A percentile compares a stretch with the other conserved stretches of the same genome.
These are phyloP conservation scores for Eunapius fragilis DNA, from an alignment of 37 sponge, comb jelly and placozoan genomes.

Conservation along the genomic window DNA sequence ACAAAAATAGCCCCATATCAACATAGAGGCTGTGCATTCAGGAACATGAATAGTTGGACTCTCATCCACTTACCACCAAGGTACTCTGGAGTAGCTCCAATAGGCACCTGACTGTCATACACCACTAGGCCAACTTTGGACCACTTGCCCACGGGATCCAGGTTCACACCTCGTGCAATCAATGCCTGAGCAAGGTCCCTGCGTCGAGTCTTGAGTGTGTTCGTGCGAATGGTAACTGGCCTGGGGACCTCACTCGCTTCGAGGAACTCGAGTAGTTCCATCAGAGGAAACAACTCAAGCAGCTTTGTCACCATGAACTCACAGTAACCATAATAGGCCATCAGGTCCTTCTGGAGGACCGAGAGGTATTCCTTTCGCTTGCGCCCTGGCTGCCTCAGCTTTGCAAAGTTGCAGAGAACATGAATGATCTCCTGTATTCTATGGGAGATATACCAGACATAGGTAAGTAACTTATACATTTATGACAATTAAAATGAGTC, in stretches of 20 bases:
- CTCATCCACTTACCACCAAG: constrained; percentile 51
- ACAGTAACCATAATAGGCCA: constrained; percentile 92
- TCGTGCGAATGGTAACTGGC: constrained; percentile 96
- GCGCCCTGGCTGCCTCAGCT: constrained; percentile 75
- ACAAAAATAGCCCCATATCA: no score
- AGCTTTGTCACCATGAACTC: constrained; percentile 84
- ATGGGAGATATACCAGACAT: no score
- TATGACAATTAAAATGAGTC: no score
- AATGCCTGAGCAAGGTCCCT: constrained; percentile 95
- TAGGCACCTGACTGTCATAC: constrained; percentile 94
- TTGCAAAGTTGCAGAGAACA: constrained; percentile 86
- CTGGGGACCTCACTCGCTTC: constrained; percentile 94
- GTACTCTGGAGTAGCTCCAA: constrained; percentile 99
- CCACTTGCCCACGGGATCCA: constrained; percentile 98
- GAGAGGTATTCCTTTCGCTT: constrained; percentile 70
- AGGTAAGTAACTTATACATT: no score
- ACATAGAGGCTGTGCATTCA: no score
- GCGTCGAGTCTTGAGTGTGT: constrained; percentile 91
- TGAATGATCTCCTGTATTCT: constrained; percentile 73
- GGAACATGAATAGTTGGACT: no score
- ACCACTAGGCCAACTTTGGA: constrained; percentile 97
- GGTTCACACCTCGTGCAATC: constrained; percentile 94
- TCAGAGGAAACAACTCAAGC: constrained; percentile 72
- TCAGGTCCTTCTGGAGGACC: constrained; percentile 74
- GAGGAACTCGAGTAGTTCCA: constrained; percentile 84